Conservation (phyloP, 2,888 invertebrate species). For the Caenorhabditis imperialis region DNA sequence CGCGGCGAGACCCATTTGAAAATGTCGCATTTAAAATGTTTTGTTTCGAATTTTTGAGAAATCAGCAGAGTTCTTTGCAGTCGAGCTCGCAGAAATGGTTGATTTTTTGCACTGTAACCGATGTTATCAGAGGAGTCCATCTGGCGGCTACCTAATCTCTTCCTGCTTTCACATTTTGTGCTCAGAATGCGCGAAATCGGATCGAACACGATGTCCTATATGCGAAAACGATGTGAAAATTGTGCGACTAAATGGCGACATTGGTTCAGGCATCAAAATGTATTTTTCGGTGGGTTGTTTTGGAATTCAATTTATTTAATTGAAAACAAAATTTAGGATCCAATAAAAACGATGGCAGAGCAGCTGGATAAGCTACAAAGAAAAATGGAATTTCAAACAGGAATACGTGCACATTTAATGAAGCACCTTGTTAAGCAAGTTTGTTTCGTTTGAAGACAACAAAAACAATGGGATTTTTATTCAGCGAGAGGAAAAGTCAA, state of each 20-base stretch:
- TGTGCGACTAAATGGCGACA: slow-evolving; percentile 25
- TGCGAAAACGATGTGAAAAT: slow-evolving; percentile 35
- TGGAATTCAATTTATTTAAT: not conserved
- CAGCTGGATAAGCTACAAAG: slow-evolving; percentile 21
- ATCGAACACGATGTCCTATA: too few relatives aligned
- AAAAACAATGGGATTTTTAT: slow-evolving; percentile 2
- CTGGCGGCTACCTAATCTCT: slow-evolving; percentile 17
- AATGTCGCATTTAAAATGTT: too few relatives aligned
- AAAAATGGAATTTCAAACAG: slow-evolving; percentile 37
- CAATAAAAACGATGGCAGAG: slow-evolving; percentile 16
- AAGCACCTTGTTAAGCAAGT: slow-evolving; percentile 45
- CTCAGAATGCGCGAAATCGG: slow-evolving; percentile 23
- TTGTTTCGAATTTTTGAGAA: too few relatives aligned
- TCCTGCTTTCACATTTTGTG: slow-evolving; percentile 54
- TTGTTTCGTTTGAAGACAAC: not conserved
- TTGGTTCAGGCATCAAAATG: slow-evolving; percentile 24
- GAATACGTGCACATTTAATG: slow-evolving; percentile 17
- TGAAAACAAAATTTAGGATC: slow-evolving; percentile 21
- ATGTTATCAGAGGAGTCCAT: slow-evolving; percentile 18
- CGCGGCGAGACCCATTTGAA: too few relatives aligned
- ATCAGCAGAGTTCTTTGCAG: too few relatives aligned
- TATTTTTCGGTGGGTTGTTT: slow-evolving; percentile 20
- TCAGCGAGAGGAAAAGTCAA: slow-evolving; percentile 43
- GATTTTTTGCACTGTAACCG: slow-evolving; percentile 51
- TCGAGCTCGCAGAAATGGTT: slow-evolving; percentile 3